phyloP scores from a whole-genome alignment of 2,113 vertebrate genomes.

The Pygoscelis adeliae region DNA sequence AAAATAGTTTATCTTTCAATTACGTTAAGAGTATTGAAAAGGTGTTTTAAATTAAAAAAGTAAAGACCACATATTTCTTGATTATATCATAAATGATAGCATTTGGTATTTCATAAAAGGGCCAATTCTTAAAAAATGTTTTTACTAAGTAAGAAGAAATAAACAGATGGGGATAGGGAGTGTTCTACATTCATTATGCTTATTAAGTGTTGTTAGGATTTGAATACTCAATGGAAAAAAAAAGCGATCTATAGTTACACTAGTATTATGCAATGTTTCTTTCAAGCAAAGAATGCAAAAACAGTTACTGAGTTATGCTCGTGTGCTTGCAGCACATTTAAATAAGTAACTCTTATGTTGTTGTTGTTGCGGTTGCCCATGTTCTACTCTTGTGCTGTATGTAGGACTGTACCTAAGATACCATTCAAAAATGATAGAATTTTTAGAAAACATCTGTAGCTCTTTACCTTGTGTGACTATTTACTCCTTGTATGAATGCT shows the following conservation, averaged over 20 bases:
- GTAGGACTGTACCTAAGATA: neutral
- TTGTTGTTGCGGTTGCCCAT: neutral
- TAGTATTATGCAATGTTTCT: neutral
- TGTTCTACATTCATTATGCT: neutral
- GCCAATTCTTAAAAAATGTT: neutral
- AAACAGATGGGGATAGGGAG: neutral
- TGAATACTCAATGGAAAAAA: neutral
- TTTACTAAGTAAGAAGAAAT: neutral
- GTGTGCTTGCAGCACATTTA: neutral
- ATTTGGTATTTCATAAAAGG: neutral
- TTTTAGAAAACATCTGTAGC: neutral
- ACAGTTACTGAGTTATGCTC: neutral
- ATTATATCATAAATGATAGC: neutral
- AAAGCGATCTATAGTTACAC: neutral
- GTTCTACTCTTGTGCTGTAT: neutral
- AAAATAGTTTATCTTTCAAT: neutral
- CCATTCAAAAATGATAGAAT: neutral
- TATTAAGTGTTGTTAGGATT: neutral
- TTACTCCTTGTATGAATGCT: neutral
- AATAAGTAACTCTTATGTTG: neutral
- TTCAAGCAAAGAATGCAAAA: neutral
- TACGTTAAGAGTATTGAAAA: neutral
- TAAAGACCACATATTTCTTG: neutral
- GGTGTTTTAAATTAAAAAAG: neutral
- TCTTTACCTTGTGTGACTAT: neutral